Conservation (phyloP, 2,797 vertebrate species). For the Geotria australis region DNA sequence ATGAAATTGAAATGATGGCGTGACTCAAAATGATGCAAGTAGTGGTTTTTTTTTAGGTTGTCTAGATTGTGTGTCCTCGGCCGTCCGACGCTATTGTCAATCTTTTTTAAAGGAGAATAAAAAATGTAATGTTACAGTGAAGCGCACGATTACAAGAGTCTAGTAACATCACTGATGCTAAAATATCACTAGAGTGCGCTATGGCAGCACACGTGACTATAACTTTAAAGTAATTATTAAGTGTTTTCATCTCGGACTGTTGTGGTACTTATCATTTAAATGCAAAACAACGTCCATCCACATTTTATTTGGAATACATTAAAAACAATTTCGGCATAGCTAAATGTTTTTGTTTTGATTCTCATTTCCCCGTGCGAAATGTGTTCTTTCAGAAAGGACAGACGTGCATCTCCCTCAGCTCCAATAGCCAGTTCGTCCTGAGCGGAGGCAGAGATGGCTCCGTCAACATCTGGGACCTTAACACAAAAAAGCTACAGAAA, state of each 20-base stretch:
- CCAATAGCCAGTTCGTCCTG: slow-evolving; percentile 37
- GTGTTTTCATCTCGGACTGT: slow-evolving; percentile 2
- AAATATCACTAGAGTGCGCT: too few species aligned
- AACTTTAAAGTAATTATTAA: slow-evolving; percentile 1
- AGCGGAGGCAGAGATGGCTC: slow-evolving; percentile 61
- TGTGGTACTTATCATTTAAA: slow-evolving; percentile 1
- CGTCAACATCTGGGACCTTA: slow-evolving; percentile 89
- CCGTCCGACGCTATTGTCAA: too few species aligned
- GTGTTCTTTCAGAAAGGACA: slow-evolving; percentile 36
- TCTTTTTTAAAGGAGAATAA: too few species aligned
- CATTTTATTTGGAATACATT: slow-evolving; percentile 7
- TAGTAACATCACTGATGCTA: too few species aligned
- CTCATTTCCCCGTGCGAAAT: background rate
- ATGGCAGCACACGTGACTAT: too few species aligned
- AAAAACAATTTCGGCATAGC: slow-evolving; percentile 1
- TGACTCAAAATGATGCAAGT: background rate
- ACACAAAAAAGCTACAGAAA: slow-evolving; percentile 45
- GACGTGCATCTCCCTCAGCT: slow-evolving; percentile 48
- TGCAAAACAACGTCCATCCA: slow-evolving; percentile 4
- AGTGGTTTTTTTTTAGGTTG: too few species aligned
- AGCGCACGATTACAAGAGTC: too few species aligned
- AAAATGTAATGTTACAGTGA: too few species aligned
- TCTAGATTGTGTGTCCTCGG: too few species aligned
- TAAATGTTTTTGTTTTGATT: background rate
- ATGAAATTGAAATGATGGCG: slow-evolving; percentile 7